Conservation (phyloP, 2,797 vertebrate genomes). For the Urocyon cinereoargenteus region DNA sequence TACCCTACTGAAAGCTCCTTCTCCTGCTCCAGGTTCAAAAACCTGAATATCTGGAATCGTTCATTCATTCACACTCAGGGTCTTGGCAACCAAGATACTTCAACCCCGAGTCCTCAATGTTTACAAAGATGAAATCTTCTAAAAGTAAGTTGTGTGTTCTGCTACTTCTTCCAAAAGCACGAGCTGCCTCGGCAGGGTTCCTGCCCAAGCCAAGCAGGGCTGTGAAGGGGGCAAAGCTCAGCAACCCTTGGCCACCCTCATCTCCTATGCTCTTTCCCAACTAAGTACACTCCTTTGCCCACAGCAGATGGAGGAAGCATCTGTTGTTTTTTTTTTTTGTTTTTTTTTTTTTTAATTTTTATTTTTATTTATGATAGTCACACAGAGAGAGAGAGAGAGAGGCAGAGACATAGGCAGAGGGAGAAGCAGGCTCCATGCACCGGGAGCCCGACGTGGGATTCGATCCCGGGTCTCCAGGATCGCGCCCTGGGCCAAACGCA, state of each 20-base stretch:
- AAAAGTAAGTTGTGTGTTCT: not conserved
- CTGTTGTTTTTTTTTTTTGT: too few species aligned
- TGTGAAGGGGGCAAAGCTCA: not conserved
- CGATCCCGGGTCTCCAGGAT: too few species aligned
- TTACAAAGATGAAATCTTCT: not conserved
- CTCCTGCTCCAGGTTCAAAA: slow-evolving; percentile 5
- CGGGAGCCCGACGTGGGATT: too few species aligned
- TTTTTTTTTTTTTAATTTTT: too few species aligned
- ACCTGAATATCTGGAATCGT: not conserved
- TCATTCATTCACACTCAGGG: not conserved
- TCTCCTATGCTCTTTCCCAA: too few species aligned
- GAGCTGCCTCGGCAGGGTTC: not conserved
- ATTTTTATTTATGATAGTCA: too few species aligned
- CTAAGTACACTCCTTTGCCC: not conserved
- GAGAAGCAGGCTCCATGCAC: too few species aligned
- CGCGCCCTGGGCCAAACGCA: too few species aligned
- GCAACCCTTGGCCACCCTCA: not conserved
- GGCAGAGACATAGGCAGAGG: too few species aligned
- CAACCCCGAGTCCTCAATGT: not conserved
- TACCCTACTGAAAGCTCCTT: not conserved
- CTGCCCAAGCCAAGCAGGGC: not conserved
- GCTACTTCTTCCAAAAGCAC: not conserved
- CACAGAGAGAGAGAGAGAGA: too few species aligned
- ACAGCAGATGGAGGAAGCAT: not conserved
- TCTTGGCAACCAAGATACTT: not conserved